phyloP scores from a whole-genome alignment of 1,140 invertebrate species.

The Drosophila pandora region DNA sequence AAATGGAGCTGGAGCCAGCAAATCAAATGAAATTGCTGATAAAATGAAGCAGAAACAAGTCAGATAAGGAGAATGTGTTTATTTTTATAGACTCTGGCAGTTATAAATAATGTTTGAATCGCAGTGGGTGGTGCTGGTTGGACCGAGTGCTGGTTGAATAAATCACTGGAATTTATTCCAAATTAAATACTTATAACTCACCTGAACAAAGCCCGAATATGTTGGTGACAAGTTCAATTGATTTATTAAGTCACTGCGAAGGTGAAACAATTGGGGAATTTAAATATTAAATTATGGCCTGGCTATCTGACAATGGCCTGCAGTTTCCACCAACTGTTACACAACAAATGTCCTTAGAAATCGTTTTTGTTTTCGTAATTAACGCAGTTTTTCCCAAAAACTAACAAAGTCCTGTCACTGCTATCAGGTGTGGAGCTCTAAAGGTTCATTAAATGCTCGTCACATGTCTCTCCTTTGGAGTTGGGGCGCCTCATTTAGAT shows the following conservation, averaged over 20 bases:
- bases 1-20: conserved; percentile 10
- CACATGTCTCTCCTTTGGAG: conserved; percentile 33
- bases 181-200: conserved; percentile 63
- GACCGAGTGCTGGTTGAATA: no score
- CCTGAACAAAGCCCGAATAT: conserved; percentile 25
- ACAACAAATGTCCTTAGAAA: no score
- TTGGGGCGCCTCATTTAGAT: conserved; percentile 52
- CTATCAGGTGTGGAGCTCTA: conserved; percentile 25
- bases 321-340: background rate
- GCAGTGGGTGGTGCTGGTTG: conserved; percentile 13
- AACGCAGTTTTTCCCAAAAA: conserved; percentile 28
- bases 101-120: conserved; percentile 27
- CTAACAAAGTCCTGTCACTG: background rate
- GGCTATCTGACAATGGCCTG: background rate
- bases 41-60: conserved; percentile 25
- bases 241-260: conserved; percentile 53
- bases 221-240: conserved; percentile 59
- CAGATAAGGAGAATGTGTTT: background rate
- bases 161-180: conserved; percentile 43
- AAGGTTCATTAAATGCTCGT: conserved; percentile 72
- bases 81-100: background rate
- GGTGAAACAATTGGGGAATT: conserved; percentile 19
- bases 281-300: conserved; percentile 30
- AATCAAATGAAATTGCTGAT: conserved; percentile 31
- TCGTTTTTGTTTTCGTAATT: conserved; percentile 14